A percentile compares a stretch with the other conserved stretches of the same genome.
Conservation (phyloP, 2,888 invertebrate genomes). For the Piscicola geometra region DNA sequence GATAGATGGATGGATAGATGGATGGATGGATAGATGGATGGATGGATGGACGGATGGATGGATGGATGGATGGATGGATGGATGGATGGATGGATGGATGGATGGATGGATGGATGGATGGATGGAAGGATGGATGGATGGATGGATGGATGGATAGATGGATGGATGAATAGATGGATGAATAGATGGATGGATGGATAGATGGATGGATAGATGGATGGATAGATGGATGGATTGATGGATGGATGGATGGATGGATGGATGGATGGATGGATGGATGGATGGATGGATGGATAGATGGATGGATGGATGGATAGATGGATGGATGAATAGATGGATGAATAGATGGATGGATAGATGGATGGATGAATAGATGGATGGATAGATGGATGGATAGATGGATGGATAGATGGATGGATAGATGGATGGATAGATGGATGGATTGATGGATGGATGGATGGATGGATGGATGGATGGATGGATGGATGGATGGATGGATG, state of each 20-base stretch:
- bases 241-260: neutral
- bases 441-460: neutral
- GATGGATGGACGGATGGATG: neutral
- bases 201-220: neutral
- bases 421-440: no score
- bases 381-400: neutral
- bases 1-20: neutral
- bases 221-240: neutral
- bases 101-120: neutral
- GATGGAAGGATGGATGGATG: neutral
- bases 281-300: neutral
- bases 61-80: no score
- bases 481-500: neutral
- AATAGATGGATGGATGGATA: no score
- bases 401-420: neutral
- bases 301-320: no score
- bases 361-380: neutral
- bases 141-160: neutral
- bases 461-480: neutral
- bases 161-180: neutral
- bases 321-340: neutral
- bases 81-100: neutral
- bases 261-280: neutral
- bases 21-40: neutral
- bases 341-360: neutral